Evolutionary conservation across 2,797 vertebrate genomes (phyloP), one percentile per base, ranked within the genome.

Genomic region (Tangara arthus): DNA sequence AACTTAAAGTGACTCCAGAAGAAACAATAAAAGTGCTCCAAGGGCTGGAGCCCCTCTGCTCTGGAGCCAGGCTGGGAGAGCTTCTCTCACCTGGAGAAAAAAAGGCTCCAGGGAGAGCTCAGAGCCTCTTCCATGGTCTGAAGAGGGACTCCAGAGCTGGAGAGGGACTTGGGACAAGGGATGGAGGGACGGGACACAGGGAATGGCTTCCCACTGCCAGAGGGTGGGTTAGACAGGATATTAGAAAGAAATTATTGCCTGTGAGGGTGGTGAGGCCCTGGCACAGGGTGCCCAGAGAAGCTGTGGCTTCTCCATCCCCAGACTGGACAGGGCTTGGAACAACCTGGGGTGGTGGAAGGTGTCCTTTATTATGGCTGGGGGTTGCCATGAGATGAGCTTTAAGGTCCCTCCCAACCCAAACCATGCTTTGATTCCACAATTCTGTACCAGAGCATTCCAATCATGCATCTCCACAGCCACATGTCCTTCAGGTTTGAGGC

Each of bases 361-460:
- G 0, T 1, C 39, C 17, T 2, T 60, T 0, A 0, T 16, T 9
- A 2, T 19, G 24, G n/a, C 52, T 20, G 34, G 12, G 9, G 8
- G 2, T 4, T 46, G 21, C 7, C 13, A 13, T 46, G 34, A 39
- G 17, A 11, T 39, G 34, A 2, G 12, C 7, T 46, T 46, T 46
- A 3, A 19, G 39, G 7, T 81, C 18, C 30, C 26, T 81, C 53
- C 34, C 39, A 32, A 28, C 47, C 10, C 32, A 46, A 81, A 27
- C 53, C 30, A 22, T 23, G 9, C 18, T 19, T 11, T 41, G 70
- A 57, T 52, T 19, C 32, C 70, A 23, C 2, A 0, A 1, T 35
- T 75, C 52, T 35, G 1, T n/a, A 12, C 27, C 37, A 6, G 41
- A 10, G 21, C 34, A 21, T 44, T n/a, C 18, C 15, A 34, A 12